Evolutionary conservation across 1,140 invertebrate genomes (phyloP), one percentile per base, ranked within the genome.

Genomic region (Parasteatoda tepidariorum): DNA sequence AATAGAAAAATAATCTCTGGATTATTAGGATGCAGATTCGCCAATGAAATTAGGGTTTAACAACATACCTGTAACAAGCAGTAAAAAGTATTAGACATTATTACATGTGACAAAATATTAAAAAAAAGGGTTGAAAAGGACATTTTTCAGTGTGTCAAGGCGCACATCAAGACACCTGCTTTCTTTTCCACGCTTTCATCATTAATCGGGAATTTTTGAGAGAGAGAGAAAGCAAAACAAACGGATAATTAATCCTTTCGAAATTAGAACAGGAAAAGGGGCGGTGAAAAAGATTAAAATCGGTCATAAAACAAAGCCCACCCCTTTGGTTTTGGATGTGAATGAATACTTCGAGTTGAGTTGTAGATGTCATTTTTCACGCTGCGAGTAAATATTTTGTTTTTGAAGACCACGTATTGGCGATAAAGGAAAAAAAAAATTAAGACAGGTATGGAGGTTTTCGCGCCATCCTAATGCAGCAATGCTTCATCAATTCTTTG

Each of bases 181-280:
- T 18, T 31, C 11, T 61, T 74, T 74, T 74, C 71, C 71, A 74
- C 71, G 71, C 55, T 74, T 24, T 33, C 55, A 15, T 59, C 54
- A 59, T 74, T 74, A 74, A 59, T 74, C 55, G 33, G 54, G n/a
- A 28, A 34, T 73, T 73, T 73, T 57, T 59, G 26, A 5, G 31
- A 13, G 30, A 13, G 41, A 15, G 71, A 74, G n/a, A n/a, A n/a
- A n/a, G n/a, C n/a, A n/a, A 74, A 74, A 61, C 71, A 59, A 59
- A 59, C 71, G 26, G 61, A 74, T 59, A 74, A 74, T 74, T 74
- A 74, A 74, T 74, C 71, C 71, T 74, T 74, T 74, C 33, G 61
- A 74, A 74, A 74, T 74, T 59, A 74, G n/a, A n/a, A n/a, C n/a
- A n/a, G n/a, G n/a, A n/a, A n/a, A n/a, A n/a, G n/a, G n/a, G 1